A percentile compares a stretch with the other conserved stretches of the same genome.
Evolutionary conservation across 2,888 invertebrate species (phyloP).

Genomic region (Heliconius ismenius): DNA sequence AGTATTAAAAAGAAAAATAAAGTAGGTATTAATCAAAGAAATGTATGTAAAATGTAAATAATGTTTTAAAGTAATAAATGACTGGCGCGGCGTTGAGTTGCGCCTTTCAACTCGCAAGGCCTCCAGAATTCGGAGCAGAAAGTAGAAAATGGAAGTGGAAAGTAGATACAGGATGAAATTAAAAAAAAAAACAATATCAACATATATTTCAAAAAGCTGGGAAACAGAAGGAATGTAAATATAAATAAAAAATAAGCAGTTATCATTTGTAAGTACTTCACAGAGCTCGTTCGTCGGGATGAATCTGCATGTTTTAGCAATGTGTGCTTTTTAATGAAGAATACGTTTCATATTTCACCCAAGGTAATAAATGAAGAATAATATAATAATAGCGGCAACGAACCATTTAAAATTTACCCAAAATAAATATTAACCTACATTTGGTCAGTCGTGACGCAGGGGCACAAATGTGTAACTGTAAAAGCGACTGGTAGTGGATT

Average conservation of each 20-base stretch:
- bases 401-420: neutral
- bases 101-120: no score
- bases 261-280: conserved; percentile 9
- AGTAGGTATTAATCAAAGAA: neutral
- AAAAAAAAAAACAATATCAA: neutral
- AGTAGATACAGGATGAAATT: no score
- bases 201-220: neutral
- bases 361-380: neutral
- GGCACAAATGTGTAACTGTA: no score
- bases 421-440: neutral
- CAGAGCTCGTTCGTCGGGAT: neutral
- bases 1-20: neutral
- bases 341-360: neutral
- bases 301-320: conserved; percentile 5
- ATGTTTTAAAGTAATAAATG: neutral
- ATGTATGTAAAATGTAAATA: no score
- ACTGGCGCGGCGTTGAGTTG: no score
- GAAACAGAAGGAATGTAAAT: neutral
- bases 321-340: neutral
- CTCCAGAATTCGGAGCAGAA: no score
- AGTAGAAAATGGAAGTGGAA: no score
- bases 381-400: neutral
- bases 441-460: no score
- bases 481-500: no score
- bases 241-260: conserved; percentile 20